Evolutionary conservation across 2,888 invertebrate genomes (phyloP).

Genomic region (Xiphydria camelus): DNA sequence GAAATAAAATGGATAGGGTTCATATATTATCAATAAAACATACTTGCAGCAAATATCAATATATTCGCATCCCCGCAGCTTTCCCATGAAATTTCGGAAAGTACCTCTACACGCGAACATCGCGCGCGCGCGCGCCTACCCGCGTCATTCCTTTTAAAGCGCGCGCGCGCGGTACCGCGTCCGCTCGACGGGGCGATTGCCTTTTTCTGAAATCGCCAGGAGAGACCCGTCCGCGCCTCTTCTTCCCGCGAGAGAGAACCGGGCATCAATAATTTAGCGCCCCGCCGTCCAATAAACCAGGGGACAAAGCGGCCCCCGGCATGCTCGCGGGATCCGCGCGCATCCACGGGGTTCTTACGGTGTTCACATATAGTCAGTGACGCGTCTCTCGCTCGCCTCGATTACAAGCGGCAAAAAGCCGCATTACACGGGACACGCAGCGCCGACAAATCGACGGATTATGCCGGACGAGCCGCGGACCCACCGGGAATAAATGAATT

Average conservation of each 20-base stretch:
- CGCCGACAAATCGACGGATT: slow-evolving; percentile 55
- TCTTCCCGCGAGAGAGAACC: too few relatives aligned
- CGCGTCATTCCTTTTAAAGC: too few relatives aligned
- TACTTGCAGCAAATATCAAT: too few relatives aligned
- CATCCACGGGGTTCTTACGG: slow-evolving; percentile 43
- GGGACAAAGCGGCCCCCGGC: slow-evolving; percentile 20
- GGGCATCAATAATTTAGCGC: slow-evolving; percentile 49
- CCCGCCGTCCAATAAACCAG: slow-evolving; percentile 40
- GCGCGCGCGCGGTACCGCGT: too few relatives aligned
- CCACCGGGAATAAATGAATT: slow-evolving; percentile 48
- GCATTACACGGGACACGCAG: slow-evolving; percentile 52
- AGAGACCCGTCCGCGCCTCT: slow-evolving; percentile 26
- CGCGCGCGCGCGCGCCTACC: too few relatives aligned
- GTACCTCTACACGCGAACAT: too few relatives aligned
- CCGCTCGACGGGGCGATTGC: slow-evolving; percentile 13
- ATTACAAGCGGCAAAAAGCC: slow-evolving; percentile 53
- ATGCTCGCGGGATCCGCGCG: too few relatives aligned
- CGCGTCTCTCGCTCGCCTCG: slow-evolving; percentile 38
- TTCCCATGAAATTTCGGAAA: too few relatives aligned
- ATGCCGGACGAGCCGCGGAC: slow-evolving; percentile 40
- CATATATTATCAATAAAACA: too few relatives aligned
- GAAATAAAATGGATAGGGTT: too few relatives aligned
- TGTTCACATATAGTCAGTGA: slow-evolving; percentile 47
- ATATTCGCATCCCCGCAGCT: too few relatives aligned
- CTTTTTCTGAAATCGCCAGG: slow-evolving; percentile 44